phyloP scores from a whole-genome alignment of 1,140 invertebrate species.

The Linepithema humile region DNA sequence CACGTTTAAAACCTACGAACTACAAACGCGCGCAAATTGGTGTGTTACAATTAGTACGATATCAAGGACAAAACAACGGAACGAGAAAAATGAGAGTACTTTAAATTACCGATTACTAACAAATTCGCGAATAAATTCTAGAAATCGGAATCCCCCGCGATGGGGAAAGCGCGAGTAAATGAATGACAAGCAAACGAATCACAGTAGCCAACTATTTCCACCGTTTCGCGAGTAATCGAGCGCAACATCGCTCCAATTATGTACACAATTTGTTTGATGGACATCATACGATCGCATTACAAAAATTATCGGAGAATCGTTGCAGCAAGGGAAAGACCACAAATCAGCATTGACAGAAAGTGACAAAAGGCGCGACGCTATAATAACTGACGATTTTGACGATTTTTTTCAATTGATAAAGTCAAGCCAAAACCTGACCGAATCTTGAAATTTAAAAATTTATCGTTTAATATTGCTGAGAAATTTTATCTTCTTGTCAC shows the following conservation, averaged over 20 bases:
- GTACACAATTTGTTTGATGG: slow-evolving; percentile 57
- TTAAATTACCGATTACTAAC: slow-evolving; percentile 2
- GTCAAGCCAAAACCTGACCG: neutral
- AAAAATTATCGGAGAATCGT: slow-evolving; percentile 67
- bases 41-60: slow-evolving; percentile 52
- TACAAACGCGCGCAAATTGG: slow-evolving; percentile 58
- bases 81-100: slow-evolving; percentile 47
- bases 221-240: slow-evolving; percentile 56
- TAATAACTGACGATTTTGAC: neutral
- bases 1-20: slow-evolving; percentile 72
- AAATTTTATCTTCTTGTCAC: neutral
- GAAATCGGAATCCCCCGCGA: slow-evolving; percentile 10
- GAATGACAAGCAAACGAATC: slow-evolving; percentile 55
- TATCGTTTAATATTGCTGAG: neutral
- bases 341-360: slow-evolving; percentile 52
- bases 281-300: slow-evolving; percentile 51
- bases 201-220: slow-evolving; percentile 55
- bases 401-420: slow-evolving; percentile 15
- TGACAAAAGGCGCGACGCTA: slow-evolving; percentile 61
- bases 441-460: neutral
- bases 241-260: slow-evolving; percentile 59
- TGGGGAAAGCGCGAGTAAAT: slow-evolving; percentile 26
- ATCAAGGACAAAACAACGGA: slow-evolving; percentile 41
- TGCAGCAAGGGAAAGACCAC: slow-evolving; percentile 43
- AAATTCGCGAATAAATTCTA: slow-evolving; percentile 27